Conservation (phyloP, 1,140 invertebrate genomes). For the Epicauta chinensis region DNA sequence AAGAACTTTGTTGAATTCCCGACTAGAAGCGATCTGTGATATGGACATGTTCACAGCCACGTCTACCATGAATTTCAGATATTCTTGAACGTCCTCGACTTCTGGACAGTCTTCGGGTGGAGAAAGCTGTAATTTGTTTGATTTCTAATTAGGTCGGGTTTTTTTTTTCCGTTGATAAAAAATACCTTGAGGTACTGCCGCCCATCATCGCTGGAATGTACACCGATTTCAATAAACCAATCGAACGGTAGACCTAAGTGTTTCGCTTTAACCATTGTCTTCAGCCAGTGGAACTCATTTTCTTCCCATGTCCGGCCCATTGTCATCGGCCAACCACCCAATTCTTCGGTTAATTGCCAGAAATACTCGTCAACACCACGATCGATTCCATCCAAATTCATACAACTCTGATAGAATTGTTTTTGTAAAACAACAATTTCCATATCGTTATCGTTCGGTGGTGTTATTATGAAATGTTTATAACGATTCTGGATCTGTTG, state of each 20-base stretch:
- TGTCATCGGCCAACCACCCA: slow-evolving; percentile 84
- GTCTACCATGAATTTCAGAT: no score
- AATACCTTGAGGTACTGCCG: slow-evolving; percentile 4
- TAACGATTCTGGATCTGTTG: background rate
- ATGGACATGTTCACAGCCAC: no score
- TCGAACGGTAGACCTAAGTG: slow-evolving; percentile 46
- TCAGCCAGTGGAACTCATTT: slow-evolving; percentile 56
- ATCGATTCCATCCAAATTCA: slow-evolving; percentile 7
- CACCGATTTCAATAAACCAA: slow-evolving; percentile 4
- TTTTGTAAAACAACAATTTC: slow-evolving; percentile 2
- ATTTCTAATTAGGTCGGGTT: no score
- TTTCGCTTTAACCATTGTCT: slow-evolving; percentile 69
- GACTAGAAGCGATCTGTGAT: no score
- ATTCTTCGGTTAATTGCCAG: slow-evolving; percentile 44
- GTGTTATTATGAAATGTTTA: slow-evolving; percentile 5
- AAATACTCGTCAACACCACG: background rate
- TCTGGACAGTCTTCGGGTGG: no score
- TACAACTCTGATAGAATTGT: slow-evolving; percentile 5
- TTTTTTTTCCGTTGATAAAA: no score
- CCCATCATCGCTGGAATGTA: background rate
- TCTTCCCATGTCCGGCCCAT: slow-evolving; percentile 66
- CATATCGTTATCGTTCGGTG: slow-evolving; percentile 1
- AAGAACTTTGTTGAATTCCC: no score
- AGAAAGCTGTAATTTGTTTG: background rate
- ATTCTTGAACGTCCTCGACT: no score